Evolutionary conservation across 2,113 vertebrate genomes (phyloP), one percentile per base, ranked within the genome.

Genomic region (Vulpes vulpes): DNA sequence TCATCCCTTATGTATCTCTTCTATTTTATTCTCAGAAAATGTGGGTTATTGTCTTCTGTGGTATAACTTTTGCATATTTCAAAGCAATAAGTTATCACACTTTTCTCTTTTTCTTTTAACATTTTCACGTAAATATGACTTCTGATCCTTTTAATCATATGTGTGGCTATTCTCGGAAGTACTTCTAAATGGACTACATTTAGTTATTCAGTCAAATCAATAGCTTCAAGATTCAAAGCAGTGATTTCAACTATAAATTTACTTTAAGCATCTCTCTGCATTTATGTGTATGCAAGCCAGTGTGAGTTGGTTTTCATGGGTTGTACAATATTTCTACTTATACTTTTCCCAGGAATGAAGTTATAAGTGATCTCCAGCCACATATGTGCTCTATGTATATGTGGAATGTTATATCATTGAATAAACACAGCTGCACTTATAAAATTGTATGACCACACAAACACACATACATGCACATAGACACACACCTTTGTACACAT

Each of bases 381-480:
- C 49, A 74, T 51, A 6, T 84, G 38, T 55, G 53, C 62, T 91
- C 53, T 89, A 0, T 8, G 14, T 91, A 4, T 89, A 64, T 83
- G 55, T 89, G 88, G 88, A 82, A 94, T 95, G 27, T 76, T 97
- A 43, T 19, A 62, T 30, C 83, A 60, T 59, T 96, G 89, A 82
- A 91, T 95, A 94, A 96, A 97, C 85, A 97, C 91, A 94, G 93
- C 88, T 92, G 84, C 7, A 81, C 81, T 93, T 95, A 96, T 82
- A 97, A 94, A 97, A 94, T 67, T 78, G 25, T 59, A 38, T 57
- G 65, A 22, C 57, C 60, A 95, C 71, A 96, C 38, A 91, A 60
- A 84, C 30, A 84, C 32, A 76, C 32, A 91, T 17, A 76, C 14
- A 25, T 17, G 82, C 19, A 53, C 51, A 82, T 4, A 55, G 59